These are phyloP conservation scores for Osmerus mordax DNA, from an alignment of 2,113 vertebrate species.

Conservation along the genomic window DNA sequence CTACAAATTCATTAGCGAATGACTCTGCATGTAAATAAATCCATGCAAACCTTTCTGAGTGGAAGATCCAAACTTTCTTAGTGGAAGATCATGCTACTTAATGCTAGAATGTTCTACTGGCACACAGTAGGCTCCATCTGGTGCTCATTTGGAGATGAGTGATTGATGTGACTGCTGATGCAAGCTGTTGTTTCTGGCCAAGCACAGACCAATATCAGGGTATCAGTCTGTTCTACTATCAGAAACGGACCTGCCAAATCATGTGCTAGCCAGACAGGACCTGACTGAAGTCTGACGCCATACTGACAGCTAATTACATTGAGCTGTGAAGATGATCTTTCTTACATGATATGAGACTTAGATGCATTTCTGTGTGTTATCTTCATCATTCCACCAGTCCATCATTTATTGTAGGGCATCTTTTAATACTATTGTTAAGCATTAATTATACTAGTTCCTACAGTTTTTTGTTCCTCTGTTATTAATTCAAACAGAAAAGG, in stretches of 20 bases:
- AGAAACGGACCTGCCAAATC: background rate
- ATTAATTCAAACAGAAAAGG: no score
- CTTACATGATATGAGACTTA: background rate
- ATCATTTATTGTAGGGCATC: no score
- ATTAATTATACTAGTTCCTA: background rate
- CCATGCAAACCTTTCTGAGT: no score
- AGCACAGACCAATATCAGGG: background rate
- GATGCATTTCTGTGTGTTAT: background rate
- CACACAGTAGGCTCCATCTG: constrained; percentile 36
- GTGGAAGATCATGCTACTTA: background rate
- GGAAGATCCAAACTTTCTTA: no score
- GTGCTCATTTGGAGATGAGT: constrained; percentile 16
- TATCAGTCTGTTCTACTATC: background rate
- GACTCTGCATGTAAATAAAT: no score
- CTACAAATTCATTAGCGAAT: no score
- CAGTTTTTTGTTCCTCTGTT: no score
- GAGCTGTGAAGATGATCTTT: background rate
- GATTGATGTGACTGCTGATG: constrained; percentile 22
- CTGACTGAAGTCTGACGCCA: background rate
- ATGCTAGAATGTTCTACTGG: constrained; percentile 22
- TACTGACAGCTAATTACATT: background rate
- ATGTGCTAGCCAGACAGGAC: background rate
- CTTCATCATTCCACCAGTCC: no score
- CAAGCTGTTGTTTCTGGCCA: constrained; percentile 10
- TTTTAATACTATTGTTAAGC: background rate